These are phyloP conservation scores for Belgica antarctica DNA, from an alignment of 2,888 invertebrate species.

Conservation along the genomic window DNA sequence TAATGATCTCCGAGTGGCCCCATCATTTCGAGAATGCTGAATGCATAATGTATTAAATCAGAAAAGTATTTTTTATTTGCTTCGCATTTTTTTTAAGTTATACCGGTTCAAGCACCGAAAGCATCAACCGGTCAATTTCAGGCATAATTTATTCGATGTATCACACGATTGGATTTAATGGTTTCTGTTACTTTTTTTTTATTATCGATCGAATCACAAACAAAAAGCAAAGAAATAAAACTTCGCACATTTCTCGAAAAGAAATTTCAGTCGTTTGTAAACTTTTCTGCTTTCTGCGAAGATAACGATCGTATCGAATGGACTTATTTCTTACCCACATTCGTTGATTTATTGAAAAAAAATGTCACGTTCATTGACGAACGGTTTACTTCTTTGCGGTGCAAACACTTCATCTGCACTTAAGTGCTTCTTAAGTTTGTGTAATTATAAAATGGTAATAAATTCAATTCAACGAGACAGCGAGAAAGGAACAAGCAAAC, in stretches of 20 bases:
- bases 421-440: background rate
- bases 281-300: background rate
- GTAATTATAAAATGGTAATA: background rate
- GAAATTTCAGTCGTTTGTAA: constrained; percentile 24
- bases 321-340: background rate
- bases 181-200: constrained; percentile 6
- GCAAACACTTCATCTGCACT: no score
- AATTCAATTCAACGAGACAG: background rate
- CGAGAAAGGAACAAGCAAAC: background rate
- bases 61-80: background rate
- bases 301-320: constrained; percentile 16
- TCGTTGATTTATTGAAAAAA: constrained; percentile 2
- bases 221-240: constrained; percentile 4
- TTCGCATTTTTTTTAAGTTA: background rate
- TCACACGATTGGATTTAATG: constrained; percentile 29
- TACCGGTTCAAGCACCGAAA: constrained; percentile 1
- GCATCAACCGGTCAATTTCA: background rate
- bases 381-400: background rate
- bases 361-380: constrained; percentile 18
- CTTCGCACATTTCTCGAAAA: constrained; percentile 2
- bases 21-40: constrained; percentile 27
- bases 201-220: constrained; percentile 13
- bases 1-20: constrained; percentile 1
- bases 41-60: constrained; percentile 41
- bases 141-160: constrained; percentile 21